phyloP scores from a whole-genome alignment of 2,888 invertebrate genomes.

The Drosophila macrospina region DNA sequence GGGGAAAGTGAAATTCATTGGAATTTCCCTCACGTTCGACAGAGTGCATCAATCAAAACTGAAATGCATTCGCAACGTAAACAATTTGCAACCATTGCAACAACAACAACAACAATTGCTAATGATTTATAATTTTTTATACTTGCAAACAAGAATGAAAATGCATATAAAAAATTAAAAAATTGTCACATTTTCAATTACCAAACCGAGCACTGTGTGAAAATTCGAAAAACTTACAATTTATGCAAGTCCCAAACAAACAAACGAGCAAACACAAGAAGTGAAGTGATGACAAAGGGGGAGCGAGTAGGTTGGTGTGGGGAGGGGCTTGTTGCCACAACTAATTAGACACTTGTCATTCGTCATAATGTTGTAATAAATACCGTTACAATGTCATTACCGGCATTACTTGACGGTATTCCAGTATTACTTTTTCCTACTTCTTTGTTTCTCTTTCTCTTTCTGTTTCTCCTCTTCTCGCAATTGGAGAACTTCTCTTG shows the following conservation, averaged over 20 bases:
- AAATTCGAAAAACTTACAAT: conserved; percentile 38
- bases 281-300: neutral
- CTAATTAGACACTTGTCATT: conserved; percentile 81
- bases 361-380: conserved; percentile 80
- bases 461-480: conserved; percentile 12
- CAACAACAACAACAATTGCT: conserved; percentile 20
- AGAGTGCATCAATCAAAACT: conserved; percentile 75
- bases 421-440: conserved; percentile 31
- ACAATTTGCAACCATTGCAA: conserved; percentile 28
- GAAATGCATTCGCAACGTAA: conserved; percentile 59
- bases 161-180: conserved; percentile 8
- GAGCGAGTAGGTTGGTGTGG: neutral
- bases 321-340: conserved; percentile 62
- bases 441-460: conserved; percentile 12
- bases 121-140: conserved; percentile 24
- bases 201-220: neutral
- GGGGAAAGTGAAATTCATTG: conserved; percentile 64
- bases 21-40: conserved; percentile 71
- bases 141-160: conserved; percentile 50
- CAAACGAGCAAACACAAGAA: conserved; percentile 17
- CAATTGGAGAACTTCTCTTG: conserved; percentile 19
- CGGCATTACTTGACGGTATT: conserved; percentile 75
- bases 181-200: conserved; percentile 40
- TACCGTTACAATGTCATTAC: conserved; percentile 82
- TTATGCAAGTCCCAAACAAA: conserved; percentile 57